A percentile compares a stretch with the other conserved stretches of the same genome.
These are phyloP conservation scores for Hoplodrina ambigua DNA, from an alignment of 2,888 invertebrate species.

Conservation along the genomic window DNA sequence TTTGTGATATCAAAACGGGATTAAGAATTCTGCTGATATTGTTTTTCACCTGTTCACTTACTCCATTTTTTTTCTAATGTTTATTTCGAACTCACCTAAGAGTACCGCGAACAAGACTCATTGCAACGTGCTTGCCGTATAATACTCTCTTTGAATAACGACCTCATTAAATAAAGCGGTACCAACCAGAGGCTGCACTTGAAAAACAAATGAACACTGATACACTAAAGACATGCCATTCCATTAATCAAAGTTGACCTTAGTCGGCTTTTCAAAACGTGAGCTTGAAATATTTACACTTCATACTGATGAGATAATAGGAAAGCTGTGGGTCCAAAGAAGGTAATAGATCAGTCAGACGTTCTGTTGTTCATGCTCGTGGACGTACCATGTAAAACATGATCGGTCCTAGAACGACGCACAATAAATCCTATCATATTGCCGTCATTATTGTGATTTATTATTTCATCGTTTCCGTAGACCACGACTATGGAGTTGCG, in stretches of 20 bases:
- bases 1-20: conserved; percentile 1
- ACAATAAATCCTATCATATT: conserved; percentile 69
- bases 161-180: conserved; percentile 65
- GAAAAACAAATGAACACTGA: conserved; percentile 71
- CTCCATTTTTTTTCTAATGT: neutral
- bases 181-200: conserved; percentile 60
- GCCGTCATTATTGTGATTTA: conserved; percentile 82
- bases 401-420: conserved; percentile 53
- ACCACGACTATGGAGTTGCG: conserved; percentile 76
- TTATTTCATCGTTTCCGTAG: conserved; percentile 81
- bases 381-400: conserved; percentile 59
- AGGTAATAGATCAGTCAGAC: conserved; percentile 51
- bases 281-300: conserved; percentile 56
- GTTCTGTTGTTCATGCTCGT: conserved; percentile 52
- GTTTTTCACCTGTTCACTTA: conserved; percentile 3
- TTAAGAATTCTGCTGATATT: neutral
- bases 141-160: conserved; percentile 58
- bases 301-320: conserved; percentile 58
- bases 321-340: conserved; percentile 47
- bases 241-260: conserved; percentile 75
- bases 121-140: conserved; percentile 14
- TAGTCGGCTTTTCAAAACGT: conserved; percentile 55
- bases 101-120: conserved; percentile 7
- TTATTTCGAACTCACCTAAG: neutral
- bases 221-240: conserved; percentile 68